Percentiles rank a stretch among this genome's conserved stretches.
Evolutionary conservation across 2,113 vertebrate species (phyloP).

Genomic region (Asarcornis scutulata): DNA sequence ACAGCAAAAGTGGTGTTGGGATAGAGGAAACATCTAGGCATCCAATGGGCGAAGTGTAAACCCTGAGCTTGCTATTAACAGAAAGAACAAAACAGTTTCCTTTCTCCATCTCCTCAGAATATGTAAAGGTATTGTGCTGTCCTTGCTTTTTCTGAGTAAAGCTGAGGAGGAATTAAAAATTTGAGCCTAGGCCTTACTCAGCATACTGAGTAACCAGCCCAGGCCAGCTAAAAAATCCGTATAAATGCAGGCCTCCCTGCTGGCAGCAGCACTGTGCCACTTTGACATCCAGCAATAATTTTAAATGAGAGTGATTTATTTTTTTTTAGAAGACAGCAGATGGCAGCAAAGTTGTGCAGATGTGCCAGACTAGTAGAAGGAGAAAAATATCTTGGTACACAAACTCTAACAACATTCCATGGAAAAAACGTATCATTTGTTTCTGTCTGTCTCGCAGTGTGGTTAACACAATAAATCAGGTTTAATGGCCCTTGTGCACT

Average conservation of each 20-base stretch:
- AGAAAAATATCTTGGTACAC: conserved; percentile 35
- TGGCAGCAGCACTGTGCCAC: conserved; percentile 20
- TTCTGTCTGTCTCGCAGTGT: conserved; percentile 52
- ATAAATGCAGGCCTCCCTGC: background rate
- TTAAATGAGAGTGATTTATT: conserved; percentile 34
- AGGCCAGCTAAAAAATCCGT: conserved; percentile 29
- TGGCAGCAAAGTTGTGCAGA: conserved; percentile 76
- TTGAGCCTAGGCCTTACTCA: conserved; percentile 38
- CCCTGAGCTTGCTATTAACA: background rate
- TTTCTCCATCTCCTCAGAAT: background rate
- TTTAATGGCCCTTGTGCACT: background rate
- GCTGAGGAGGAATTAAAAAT: conserved; percentile 34
- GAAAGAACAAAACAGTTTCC: background rate
- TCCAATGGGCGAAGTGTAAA: background rate
- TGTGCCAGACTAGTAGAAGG: conserved; percentile 30
- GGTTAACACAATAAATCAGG: conserved; percentile 44
- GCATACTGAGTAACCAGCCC: conserved; percentile 16
- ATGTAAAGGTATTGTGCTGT: background rate
- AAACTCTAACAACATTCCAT: conserved; percentile 43
- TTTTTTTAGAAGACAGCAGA: conserved; percentile 70
- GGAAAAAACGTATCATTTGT: conserved; percentile 53
- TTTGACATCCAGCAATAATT: conserved; percentile 39
- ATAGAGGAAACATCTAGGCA: background rate
- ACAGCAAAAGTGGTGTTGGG: background rate
- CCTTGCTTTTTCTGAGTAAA: conserved; percentile 20